Base-by-base conservation (phyloP, 2,888 invertebrate species). In the Diplazon laetatorius region DNA sequence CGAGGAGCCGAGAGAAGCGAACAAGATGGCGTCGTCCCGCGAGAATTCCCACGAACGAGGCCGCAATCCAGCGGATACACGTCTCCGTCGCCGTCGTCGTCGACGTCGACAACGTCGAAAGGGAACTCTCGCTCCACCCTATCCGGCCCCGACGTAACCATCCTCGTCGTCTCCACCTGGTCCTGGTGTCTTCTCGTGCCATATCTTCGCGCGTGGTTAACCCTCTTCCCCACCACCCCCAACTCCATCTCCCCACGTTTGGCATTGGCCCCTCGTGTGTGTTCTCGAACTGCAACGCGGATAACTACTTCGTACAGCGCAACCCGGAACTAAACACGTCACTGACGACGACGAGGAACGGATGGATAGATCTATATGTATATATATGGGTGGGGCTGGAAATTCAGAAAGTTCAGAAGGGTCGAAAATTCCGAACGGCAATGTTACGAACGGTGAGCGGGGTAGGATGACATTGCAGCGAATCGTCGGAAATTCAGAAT, bases 61-160 rank as follows among this genome's bases (percentile, higher is more conserved):
- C 88, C 88, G 89, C 89, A 88, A 89, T 89, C 89, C 88, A 87
- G 85, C 83, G 87, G 85, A 88, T 89, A 87, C 87, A 87, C 85
- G 88, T 88, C 85, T 86, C 86, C 87, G n/a, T n/a, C n/a, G n/a
- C n/a, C n/a, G n/a, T n/a, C n/a, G n/a, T 85, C 89, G 88, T 86
- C 87, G 87, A 86, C 82, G 44, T 60, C 46, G 59, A 59, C 62
- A 48, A 66, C 78, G 57, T 30, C 72, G 85, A 85, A 70, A 76
- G 63, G 52, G 46, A 66, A 75, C 66, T 80, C 70, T 46, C 66
- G 75, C 30, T 30, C 30, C 62, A 75, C 68, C 75, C 71, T 72
- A 60, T 80, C 70, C 46, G 65, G 75, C 72, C 20, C 48, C 57
- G 62, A 71, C 46, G 16, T 39, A 42, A n/a, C 68, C 65, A 68